Evolutionary conservation across 2,888 invertebrate species (phyloP).

Genomic region (Cinara cedri): DNA sequence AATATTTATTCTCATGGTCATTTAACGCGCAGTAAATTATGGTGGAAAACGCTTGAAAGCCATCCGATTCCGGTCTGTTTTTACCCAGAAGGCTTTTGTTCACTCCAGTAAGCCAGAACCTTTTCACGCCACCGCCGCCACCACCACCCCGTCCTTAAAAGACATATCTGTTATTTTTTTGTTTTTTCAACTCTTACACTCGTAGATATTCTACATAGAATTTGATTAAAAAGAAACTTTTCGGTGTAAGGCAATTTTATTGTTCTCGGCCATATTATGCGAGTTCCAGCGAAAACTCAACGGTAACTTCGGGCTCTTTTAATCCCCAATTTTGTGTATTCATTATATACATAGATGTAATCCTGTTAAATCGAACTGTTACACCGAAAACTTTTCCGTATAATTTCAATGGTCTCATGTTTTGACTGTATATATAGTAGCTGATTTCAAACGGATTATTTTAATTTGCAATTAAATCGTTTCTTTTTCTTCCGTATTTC

Average conservation of each 20-base stretch:
- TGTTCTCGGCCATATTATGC: neutral
- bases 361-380: slow-evolving; percentile 29
- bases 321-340: slow-evolving; percentile 7
- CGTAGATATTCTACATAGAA: neutral
- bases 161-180: neutral
- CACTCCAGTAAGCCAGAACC: slow-evolving; percentile 7
- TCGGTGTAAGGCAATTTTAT: neutral
- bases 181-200: neutral
- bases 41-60: neutral
- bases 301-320: neutral
- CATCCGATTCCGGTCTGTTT: slow-evolving; percentile 5
- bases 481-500: neutral
- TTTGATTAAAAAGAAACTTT: slow-evolving; percentile 36
- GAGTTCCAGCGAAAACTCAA: slow-evolving; percentile 1
- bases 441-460: neutral
- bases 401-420: neutral
- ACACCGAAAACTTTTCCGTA: slow-evolving; percentile 15
- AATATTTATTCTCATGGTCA: neutral
- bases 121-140: neutral
- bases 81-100: neutral
- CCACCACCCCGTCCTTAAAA: no score
- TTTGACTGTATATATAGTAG: neutral
- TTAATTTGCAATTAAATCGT: neutral
- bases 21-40: neutral
- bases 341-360: neutral